Evolutionary conservation across 2,888 invertebrate species (phyloP), one percentile per base, ranked within the genome.

Genomic region (Villa cingulata): DNA sequence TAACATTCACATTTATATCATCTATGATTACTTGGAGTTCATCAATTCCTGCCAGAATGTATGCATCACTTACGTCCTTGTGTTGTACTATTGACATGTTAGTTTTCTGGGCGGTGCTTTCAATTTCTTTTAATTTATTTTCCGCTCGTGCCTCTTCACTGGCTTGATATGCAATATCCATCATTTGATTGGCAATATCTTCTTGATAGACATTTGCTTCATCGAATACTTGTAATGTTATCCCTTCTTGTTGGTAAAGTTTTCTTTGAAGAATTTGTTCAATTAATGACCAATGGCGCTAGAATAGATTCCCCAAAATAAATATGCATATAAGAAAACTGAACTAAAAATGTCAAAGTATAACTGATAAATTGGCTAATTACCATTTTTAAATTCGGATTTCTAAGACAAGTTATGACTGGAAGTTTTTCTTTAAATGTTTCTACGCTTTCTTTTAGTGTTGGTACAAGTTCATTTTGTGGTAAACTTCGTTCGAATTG

Each of bases 121-220:
- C 89, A 38, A 91, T 83, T 73, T 83, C 87, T 59, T 82, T 85
- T 7, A 92, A 70, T 59, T 91, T 74, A 9, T 71, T 70, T 66
- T 92, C 91, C 14, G 92, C 73, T 7, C 83, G 82, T 4, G 83
- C 82, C 64, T 94, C 92, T 3, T 90, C 88, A 56, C 86, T 88
- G 0, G 92, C 92, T 62, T 88, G 86, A 0, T 83, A 83, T 0
- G 90, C 85, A 10, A 92, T 79, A 61, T 91, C 88, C 77, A 85
- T 83, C 16, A 94, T 66, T 51, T 82, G 78, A 12, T 82, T 77
- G 0, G 80, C 77, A 3, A 58, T 55, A 14, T 52, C 57, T 57
- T 79, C 78, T 43, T 77, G 76, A 66, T 89, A 89, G 0, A 82
- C 83, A n/a, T 81, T 76, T 5, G 83, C 70, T 1, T 81, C 77